Evolutionary conservation across 2,888 invertebrate genomes (phyloP).

Genomic region (Sarcophaga variegata): DNA sequence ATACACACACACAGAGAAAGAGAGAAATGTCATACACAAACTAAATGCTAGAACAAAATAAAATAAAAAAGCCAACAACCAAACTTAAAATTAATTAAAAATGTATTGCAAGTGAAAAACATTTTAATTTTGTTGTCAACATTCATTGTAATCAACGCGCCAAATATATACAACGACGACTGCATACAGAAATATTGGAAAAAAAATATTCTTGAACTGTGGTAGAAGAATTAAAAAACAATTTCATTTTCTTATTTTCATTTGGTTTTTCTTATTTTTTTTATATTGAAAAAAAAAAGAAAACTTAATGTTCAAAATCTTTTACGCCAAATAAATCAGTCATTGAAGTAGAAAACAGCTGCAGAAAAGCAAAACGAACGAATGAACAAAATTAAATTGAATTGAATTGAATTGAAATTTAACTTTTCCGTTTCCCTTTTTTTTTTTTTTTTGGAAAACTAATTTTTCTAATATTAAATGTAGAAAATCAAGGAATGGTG

Average conservation of each 20-base stretch:
- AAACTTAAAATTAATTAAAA: conserved; percentile 78
- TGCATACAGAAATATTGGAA: background rate
- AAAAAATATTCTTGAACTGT: conserved; percentile 20
- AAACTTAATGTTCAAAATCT: conserved; percentile 73
- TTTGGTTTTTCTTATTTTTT: too few relatives aligned
- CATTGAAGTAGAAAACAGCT: conserved; percentile 73
- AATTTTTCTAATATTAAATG: conserved; percentile 45
- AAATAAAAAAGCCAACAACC: too few relatives aligned
- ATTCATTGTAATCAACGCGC: conserved; percentile 64
- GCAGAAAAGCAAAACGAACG: conserved; percentile 11
- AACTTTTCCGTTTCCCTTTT: background rate
- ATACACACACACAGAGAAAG: background rate
- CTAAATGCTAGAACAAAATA: conserved; percentile 41
- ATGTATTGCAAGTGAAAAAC: conserved; percentile 77
- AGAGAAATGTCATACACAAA: conserved; percentile 57
- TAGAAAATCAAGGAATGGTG: background rate
- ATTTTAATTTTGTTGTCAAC: conserved; percentile 80
- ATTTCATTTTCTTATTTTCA: background rate
- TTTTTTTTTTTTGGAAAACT: conserved; percentile 43
- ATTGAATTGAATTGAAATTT: too few relatives aligned
- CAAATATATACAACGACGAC: conserved; percentile 15
- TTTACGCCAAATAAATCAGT: conserved; percentile 81
- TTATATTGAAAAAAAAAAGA: background rate
- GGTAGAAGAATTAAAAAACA: conserved; percentile 17
- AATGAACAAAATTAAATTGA: too few relatives aligned